Evolutionary conservation across 1,140 invertebrate genomes (phyloP), one percentile per base, ranked within the genome.

Genomic region (Drosophila yakuba): DNA sequence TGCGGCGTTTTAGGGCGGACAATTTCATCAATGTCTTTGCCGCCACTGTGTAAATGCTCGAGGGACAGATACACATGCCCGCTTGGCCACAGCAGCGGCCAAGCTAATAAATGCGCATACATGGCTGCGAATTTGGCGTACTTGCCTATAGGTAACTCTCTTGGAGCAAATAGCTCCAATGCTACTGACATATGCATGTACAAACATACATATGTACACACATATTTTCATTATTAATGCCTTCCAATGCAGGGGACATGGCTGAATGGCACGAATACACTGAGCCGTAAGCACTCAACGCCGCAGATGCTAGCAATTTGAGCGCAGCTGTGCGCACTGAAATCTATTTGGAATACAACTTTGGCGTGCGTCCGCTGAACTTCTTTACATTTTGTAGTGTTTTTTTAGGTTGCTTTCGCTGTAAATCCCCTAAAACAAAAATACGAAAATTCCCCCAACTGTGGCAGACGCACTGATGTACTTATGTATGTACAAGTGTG

Each of bases 11-110:
- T 62, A 36, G 59, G 14, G 14, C 60, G 39, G 38, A 66, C 59
- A 67, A 68, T 69, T 69, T 68, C 47, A 55, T 67, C 48, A 69
- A 54, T 68, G 66, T 38, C 63, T 68, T 66, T 45, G 60, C 47
- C 60, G 60, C 64, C 64, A 64, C 63, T 48, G 60, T 48, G 60
- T 62, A 64, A 68, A 66, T 66, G 47, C 61, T 45, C 38, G 41
- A 68, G 50, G 67, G 39, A 67, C 66, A 32, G 35, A 69, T 56
- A 62, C 57, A 45, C 36, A 35, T 50, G 63, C 48, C 48, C 48
- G 11, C 32, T 35, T 71, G 23, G 20, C 25, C 25, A 28, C 23
- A 48, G 41, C 15, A 12, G 8, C 45, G 59, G 64, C 14, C 47
- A 64, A 51, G 64, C n/a, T 38, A 52, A 48, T 68, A 67, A 25